Evolutionary conservation across 2,888 invertebrate species (phyloP).

Genomic region (Saturnia japonica): DNA sequence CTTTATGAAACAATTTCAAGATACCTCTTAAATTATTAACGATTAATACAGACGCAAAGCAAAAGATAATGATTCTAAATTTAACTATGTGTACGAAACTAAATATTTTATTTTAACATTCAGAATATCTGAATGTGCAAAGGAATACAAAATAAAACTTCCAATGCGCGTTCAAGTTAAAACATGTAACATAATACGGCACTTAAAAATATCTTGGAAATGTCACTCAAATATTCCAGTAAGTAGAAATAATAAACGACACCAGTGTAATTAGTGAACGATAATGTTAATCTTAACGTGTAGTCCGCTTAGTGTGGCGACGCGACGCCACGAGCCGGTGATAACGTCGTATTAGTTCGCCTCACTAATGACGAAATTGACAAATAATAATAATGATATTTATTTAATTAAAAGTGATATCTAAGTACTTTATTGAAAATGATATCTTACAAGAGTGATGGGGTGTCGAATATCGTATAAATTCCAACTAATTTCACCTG

Average conservation of each 20-base stretch:
- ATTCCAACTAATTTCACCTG: background rate
- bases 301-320: constrained; percentile 44
- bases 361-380: constrained; percentile 30
- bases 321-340: constrained; percentile 15
- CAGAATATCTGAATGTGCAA: background rate
- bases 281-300: constrained; percentile 64
- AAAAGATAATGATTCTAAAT: background rate
- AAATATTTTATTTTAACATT: too few relatives aligned
- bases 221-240: constrained; percentile 27
- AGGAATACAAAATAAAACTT: background rate
- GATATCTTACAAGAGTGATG: background rate
- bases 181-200: background rate
- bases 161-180: background rate
- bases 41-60: background rate
- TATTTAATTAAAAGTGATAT: background rate
- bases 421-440: background rate
- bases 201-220: constrained; percentile 20
- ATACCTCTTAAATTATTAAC: background rate
- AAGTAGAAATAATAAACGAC: constrained; percentile 31
- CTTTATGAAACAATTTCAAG: background rate
- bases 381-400: constrained; percentile 15
- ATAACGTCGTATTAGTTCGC: constrained; percentile 26
- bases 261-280: constrained; percentile 55
- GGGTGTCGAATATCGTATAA: background rate
- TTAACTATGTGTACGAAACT: background rate